phyloP scores from a whole-genome alignment of 2,888 invertebrate species.

The Tenthredo amoena region DNA sequence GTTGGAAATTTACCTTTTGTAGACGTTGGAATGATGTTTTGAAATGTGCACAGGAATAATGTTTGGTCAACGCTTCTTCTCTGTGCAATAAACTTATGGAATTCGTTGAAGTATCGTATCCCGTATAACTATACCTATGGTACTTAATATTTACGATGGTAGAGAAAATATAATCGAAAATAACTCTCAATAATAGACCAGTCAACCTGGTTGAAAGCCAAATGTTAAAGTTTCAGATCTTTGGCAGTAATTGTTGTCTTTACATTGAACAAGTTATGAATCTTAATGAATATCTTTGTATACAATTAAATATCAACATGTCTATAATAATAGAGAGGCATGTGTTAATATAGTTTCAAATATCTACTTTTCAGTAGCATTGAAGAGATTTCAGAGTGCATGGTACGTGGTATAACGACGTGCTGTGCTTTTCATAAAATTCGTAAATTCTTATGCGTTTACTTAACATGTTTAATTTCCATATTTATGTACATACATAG shows the following conservation, averaged over 20 bases:
- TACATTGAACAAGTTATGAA: slow-evolving; percentile 53
- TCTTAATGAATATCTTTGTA: slow-evolving; percentile 43
- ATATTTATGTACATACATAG: slow-evolving; percentile 42
- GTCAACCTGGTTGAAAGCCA: slow-evolving; percentile 57
- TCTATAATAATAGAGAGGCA: slow-evolving; percentile 33
- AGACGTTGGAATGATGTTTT: slow-evolving; percentile 20
- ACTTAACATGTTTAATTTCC: neutral
- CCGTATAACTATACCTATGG: slow-evolving; percentile 17
- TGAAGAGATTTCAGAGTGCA: neutral
- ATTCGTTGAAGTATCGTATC: slow-evolving; percentile 12
- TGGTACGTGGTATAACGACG: slow-evolving; percentile 26
- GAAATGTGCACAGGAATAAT: neutral
- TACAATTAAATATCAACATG: slow-evolving; percentile 38
- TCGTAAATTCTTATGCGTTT: slow-evolving; percentile 19
- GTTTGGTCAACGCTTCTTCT: slow-evolving; percentile 29
- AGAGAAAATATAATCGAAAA: slow-evolving; percentile 42
- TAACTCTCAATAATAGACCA: slow-evolving; percentile 49
- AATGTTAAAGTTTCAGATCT: slow-evolving; percentile 65
- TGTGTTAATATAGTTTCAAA: slow-evolving; percentile 18
- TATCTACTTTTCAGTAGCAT: slow-evolving; percentile 9
- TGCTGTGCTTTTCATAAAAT: slow-evolving; percentile 20
- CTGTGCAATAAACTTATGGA: slow-evolving; percentile 20
- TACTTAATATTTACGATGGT: slow-evolving; percentile 34
- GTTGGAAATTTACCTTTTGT: neutral
- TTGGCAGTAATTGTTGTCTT: slow-evolving; percentile 62